Percentiles rank a stretch among this genome's conserved stretches.
phyloP scores from a whole-genome alignment of 2,888 invertebrate species.

The Monoplex corrugatus region DNA sequence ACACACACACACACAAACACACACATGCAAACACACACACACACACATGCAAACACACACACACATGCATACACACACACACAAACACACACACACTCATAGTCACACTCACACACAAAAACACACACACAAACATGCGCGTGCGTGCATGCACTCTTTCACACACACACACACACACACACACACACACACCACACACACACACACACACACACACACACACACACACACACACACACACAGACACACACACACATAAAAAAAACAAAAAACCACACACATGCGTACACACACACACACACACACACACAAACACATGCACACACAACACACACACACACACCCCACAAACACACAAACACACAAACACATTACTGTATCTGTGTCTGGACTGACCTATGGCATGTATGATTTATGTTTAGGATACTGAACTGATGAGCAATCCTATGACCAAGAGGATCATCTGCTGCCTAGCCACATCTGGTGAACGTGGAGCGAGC shows the following conservation, averaged over 20 bases:
- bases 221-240: conserved; percentile 27
- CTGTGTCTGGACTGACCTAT: no score
- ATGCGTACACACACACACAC: neutral
- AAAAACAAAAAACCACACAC: no score
- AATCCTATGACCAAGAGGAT: no score
- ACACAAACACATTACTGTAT: neutral
- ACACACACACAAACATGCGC: neutral
- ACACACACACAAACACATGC: neutral
- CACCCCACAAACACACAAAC: neutral
- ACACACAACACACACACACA: neutral
- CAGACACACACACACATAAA: conserved; percentile 2
- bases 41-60: neutral
- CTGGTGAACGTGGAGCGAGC: no score
- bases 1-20: neutral
- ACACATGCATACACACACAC: neutral
- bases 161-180: neutral
- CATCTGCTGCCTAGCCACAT: no score
- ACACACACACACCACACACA: neutral
- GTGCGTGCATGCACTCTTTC: no score
- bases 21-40: conserved; percentile 7
- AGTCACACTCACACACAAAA: neutral
- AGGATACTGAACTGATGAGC: no score
- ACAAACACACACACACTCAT: neutral
- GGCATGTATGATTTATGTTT: no score
- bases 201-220: neutral